A percentile compares a stretch with the other conserved stretches of the same genome.
phyloP scores from a whole-genome alignment of 92 coral and sea anemone species.

The Metridium senile region DNA sequence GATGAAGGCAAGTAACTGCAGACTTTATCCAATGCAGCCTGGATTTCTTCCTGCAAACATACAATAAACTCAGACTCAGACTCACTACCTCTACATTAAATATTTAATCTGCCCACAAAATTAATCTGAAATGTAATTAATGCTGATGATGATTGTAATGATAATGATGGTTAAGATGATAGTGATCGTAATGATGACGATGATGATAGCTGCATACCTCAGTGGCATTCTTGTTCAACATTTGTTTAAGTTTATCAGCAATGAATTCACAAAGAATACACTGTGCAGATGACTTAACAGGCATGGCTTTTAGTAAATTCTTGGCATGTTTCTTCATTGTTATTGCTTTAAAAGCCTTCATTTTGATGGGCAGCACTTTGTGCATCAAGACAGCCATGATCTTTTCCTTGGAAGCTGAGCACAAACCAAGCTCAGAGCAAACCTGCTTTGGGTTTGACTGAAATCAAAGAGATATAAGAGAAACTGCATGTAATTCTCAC shows the following conservation, averaged over 20 bases:
- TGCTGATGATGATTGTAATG: no score
- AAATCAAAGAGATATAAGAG: neutral
- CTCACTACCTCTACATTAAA: constrained; percentile 61
- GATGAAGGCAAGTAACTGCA: constrained; percentile 76
- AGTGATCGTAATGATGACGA: no score
- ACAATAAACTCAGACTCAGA: constrained; percentile 75
- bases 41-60: constrained; percentile 68
- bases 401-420: constrained; percentile 52
- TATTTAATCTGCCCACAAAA: no score
- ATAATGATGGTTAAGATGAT: no score
- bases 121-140: no score
- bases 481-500: no score
- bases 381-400: constrained; percentile 44
- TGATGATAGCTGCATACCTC: constrained; percentile 42
- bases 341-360: constrained; percentile 35
- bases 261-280: constrained; percentile 84
- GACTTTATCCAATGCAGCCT: constrained; percentile 72
- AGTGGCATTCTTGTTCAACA: constrained; percentile 78
- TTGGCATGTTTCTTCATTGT: constrained; percentile 26
- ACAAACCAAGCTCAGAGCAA: constrained; percentile 78
- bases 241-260: constrained; percentile 57
- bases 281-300: constrained; percentile 39
- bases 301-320: constrained; percentile 26
- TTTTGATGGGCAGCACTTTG: constrained; percentile 45
- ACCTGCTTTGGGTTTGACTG: constrained; percentile 66